These are phyloP conservation scores for Galemys pyrenaicus DNA, from an alignment of 2,113 vertebrate species.

Conservation along the genomic window DNA sequence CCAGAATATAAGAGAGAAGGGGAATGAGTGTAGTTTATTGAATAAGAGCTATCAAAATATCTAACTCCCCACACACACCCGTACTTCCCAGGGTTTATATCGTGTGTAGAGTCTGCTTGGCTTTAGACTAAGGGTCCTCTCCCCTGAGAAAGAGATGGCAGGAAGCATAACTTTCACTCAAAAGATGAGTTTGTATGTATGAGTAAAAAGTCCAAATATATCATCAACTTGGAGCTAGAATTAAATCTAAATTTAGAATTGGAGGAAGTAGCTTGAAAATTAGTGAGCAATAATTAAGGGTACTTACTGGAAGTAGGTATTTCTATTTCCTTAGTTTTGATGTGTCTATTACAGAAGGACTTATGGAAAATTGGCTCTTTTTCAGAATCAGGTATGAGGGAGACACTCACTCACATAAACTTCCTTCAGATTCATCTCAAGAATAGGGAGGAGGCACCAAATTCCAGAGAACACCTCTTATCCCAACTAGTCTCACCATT, in stretches of 20 bases:
- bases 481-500: neutral
- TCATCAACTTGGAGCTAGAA: neutral
- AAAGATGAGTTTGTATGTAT: neutral
- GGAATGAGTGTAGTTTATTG: neutral
- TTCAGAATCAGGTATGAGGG: neutral
- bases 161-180: neutral
- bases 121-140: neutral
- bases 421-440: neutral
- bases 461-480: neutral
- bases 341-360: neutral
- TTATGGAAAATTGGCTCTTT: neutral
- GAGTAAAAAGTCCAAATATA: neutral
- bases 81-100: neutral
- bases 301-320: neutral
- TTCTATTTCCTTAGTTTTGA: neutral
- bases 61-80: neutral
- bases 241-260: neutral
- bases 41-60: neutral
- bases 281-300: neutral
- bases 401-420: neutral
- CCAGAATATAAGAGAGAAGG: neutral
- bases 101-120: neutral
- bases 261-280: neutral
- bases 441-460: neutral
- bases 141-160: neutral